phyloP scores from a whole-genome alignment of 1,140 invertebrate genomes.

The Pogonus chalceus region DNA sequence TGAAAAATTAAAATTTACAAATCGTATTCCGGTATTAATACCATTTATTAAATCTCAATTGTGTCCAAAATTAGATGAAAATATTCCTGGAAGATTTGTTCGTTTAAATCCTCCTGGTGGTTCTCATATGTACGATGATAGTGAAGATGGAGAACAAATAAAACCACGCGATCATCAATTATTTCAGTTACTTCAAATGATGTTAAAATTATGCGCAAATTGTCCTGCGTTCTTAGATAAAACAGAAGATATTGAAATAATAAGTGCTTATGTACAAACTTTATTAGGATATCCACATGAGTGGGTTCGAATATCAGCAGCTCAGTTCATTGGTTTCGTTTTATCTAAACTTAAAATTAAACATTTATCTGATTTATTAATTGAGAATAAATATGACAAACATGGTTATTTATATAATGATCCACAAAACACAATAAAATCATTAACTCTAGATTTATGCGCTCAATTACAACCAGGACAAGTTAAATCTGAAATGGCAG shows the following conservation, averaged over 20 bases:
- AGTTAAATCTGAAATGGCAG: constrained; percentile 47
- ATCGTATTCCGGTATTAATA: constrained; percentile 26
- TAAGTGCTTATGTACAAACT: constrained; percentile 38
- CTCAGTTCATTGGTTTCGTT: constrained; percentile 63
- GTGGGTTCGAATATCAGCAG: constrained; percentile 65
- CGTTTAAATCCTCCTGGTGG: constrained; percentile 22
- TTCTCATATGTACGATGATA: constrained; percentile 18
- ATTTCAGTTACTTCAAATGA: constrained; percentile 57
- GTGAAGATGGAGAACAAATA: constrained; percentile 33
- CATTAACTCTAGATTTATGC: constrained; percentile 59
- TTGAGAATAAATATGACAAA: constrained; percentile 34
- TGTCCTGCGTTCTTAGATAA: constrained; percentile 42
- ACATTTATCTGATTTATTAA: constrained; percentile 42
- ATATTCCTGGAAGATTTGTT: constrained; percentile 32
- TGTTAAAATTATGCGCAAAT: constrained; percentile 47
- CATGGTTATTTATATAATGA: constrained; percentile 51
- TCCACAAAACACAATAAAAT: constrained; percentile 48
- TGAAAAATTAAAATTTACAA: constrained; percentile 38
- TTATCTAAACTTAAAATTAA: constrained; percentile 51
- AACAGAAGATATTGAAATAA: constrained; percentile 31
- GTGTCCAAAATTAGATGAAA: constrained; percentile 21
- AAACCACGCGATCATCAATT: constrained; percentile 55
- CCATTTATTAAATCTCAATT: constrained; percentile 41
- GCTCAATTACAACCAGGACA: constrained; percentile 57
- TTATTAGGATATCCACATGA: constrained; percentile 51